Evolutionary conservation across 2,888 invertebrate species (phyloP).

Genomic region (Cacoxenus indagator): DNA sequence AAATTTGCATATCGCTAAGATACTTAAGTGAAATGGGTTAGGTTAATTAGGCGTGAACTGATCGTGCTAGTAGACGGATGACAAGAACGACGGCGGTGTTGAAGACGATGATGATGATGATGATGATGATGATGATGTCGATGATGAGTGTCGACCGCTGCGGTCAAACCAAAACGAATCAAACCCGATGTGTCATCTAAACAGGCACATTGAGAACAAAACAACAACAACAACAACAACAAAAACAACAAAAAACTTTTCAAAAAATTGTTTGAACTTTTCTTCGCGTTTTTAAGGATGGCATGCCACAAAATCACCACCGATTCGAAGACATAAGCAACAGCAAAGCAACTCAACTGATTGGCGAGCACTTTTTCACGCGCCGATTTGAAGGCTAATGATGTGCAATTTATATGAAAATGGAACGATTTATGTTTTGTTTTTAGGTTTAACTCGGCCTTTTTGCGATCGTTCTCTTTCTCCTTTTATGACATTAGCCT

Average conservation of each 20-base stretch:
- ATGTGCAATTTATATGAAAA: slow-evolving; percentile 7
- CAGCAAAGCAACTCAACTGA: no score
- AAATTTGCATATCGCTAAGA: background rate
- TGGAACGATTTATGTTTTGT: background rate
- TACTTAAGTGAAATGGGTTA: slow-evolving; percentile 4
- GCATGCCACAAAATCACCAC: background rate
- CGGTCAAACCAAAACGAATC: slow-evolving; percentile 1
- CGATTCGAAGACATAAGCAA: no score
- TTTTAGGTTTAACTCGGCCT: background rate
- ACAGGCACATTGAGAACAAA: background rate
- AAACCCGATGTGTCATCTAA: background rate
- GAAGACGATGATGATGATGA: background rate
- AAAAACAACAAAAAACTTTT: background rate
- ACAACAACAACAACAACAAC: background rate
- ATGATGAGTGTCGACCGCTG: background rate
- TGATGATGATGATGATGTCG: no score
- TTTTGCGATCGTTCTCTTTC: background rate
- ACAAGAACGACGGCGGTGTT: background rate
- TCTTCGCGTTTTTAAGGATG: background rate
- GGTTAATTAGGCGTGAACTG: slow-evolving; percentile 11
- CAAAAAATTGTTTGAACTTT: background rate
- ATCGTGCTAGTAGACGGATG: background rate
- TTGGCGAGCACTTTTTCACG: background rate
- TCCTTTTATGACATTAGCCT: background rate
- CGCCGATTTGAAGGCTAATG: slow-evolving; percentile 2